Base-by-base conservation (phyloP, 2,888 invertebrate species). In the Scaptomyza caliginosa region DNA sequence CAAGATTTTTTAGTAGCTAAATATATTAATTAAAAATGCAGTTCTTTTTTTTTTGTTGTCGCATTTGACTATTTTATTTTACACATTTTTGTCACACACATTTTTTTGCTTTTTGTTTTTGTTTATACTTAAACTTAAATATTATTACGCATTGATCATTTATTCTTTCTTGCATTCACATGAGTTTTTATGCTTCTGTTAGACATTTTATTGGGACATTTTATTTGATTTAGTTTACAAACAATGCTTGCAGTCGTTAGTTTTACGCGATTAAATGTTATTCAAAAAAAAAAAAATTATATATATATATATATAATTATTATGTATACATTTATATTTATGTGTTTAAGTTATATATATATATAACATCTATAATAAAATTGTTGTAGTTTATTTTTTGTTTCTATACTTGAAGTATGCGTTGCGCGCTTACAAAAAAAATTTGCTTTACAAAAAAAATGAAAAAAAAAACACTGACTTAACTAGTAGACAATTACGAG, bases 221-320 rank as follows among this genome's bases (percentile, higher is more conserved):
- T 79, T 76, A 77, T n/a, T n/a, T n/a, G n/a, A n/a, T n/a, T n/a
- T 66, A 70, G 60, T 60, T 70, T 50, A 71, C 67, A 65, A 64
- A 84, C 82, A 62, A 80, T 77, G 70, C 64, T 73, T 71, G 74
- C 78, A 78, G 81, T 84, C 84, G 72, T 75, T 74, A 75, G 73
- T 71, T 62, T 52, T 42, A 67, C 48, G 76, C 60, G 17, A 34
- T 43, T 62, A 71, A 66, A 62, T 62, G 43, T 66, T 71, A 70
- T 40, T 55, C 10, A 32, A 63, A 76, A 62, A 66, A 57, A 65
- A 68, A 52, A 49, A 38, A 45, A 8, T 38, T n/a, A n/a, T n/a
- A 24, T 42, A 40, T 51, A 57, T 28, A 23, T 34, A 45, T 54
- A 60, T n/a, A n/a, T n/a, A n/a, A n/a, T n/a, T n/a, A n/a, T 8